Conservation (phyloP, 2,797 vertebrate genomes). For the Sebastes diploproa region DNA sequence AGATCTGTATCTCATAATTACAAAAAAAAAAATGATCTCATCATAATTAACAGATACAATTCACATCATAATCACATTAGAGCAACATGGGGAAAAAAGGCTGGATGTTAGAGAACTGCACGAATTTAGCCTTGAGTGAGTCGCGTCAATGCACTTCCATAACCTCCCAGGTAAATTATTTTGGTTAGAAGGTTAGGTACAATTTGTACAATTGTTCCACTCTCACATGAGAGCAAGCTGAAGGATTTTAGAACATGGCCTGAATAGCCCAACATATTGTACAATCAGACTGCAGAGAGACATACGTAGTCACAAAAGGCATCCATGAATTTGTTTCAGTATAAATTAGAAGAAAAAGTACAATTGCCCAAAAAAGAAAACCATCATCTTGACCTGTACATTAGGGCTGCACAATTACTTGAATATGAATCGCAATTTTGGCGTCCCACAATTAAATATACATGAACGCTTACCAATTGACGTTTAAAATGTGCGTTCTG, state of each 20-base stretch:
- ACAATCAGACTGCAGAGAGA: neutral
- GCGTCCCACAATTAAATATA: no score
- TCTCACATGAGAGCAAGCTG: neutral
- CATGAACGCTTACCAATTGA: no score
- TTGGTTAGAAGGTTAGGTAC: neutral
- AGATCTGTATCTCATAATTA: neutral
- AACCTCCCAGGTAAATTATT: neutral
- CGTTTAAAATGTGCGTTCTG: no score
- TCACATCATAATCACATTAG: neutral
- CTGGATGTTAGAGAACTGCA: neutral
- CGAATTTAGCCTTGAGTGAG: neutral
- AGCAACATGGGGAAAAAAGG: neutral
- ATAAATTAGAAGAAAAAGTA: neutral
- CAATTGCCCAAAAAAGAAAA: neutral
- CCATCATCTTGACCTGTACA: conserved; percentile 1
- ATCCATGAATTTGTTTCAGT: neutral
- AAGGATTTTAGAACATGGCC: neutral
- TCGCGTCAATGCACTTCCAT: neutral
- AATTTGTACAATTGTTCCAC: neutral
- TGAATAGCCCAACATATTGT: neutral
- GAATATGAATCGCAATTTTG: no score
- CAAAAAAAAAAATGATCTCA: no score
- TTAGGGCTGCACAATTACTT: neutral
- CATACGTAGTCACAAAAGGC: neutral
- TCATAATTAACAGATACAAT: neutral